Percentiles rank a stretch among this genome's conserved stretches.
Conservation (phyloP, 2,888 invertebrate species). For the Dryadula phaetusa region DNA sequence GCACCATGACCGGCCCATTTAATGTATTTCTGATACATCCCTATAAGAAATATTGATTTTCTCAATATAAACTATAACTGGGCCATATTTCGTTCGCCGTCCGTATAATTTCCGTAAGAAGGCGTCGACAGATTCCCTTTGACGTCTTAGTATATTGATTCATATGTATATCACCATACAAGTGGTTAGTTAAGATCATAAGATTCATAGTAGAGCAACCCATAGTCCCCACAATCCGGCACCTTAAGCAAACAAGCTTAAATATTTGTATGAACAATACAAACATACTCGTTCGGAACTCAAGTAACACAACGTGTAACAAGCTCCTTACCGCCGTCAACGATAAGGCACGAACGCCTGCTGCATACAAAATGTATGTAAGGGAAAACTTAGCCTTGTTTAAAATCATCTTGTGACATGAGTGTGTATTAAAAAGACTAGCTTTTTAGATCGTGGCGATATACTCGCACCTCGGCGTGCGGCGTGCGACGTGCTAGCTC, state of each 20-base stretch:
- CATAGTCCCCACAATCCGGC: background rate
- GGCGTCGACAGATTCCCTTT: no score
- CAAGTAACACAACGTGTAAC: conserved; percentile 20
- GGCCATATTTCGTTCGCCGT: no score
- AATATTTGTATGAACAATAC: conserved; percentile 18
- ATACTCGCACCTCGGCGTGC: background rate
- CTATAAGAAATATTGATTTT: no score
- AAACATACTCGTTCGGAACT: conserved; percentile 12
- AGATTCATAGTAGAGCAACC: background rate
- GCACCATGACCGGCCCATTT: no score
- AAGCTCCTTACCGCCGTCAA: conserved; percentile 6
- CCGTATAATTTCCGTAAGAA: no score
- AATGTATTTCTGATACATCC: no score
- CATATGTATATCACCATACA: background rate
- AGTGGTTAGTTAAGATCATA: background rate
- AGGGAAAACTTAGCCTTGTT: conserved; percentile 8
- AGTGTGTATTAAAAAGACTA: conserved; percentile 1
- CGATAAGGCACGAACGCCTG: conserved; percentile 21
- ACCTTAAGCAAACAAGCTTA: background rate
- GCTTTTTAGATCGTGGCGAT: background rate
- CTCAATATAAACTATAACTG: no score
- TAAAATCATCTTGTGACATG: background rate
- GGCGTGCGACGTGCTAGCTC: background rate
- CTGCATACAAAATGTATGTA: conserved; percentile 11
- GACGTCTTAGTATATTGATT: no score